Evolutionary conservation across 2,888 invertebrate genomes (phyloP), one percentile per base, ranked within the genome.

Genomic region (Dicranocentrus wangi): DNA sequence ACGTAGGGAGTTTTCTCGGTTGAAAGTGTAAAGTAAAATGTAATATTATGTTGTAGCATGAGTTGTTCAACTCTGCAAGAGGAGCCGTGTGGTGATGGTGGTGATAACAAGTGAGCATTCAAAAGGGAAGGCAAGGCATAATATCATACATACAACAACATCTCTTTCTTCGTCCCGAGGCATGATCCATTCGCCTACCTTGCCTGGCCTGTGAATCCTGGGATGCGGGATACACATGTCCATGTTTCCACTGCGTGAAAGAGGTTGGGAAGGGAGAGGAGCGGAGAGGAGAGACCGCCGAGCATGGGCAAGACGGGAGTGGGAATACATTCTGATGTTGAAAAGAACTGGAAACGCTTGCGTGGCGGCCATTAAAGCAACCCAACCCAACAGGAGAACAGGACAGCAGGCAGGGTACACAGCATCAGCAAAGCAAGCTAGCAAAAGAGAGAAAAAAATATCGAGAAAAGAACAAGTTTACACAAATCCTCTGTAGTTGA

Each of bases 321-420:
- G 25, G n/a, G 19, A 28, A 42, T 42, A 51, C 43, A 77, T 71
- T 66, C 72, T 72, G 53, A 66, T 72, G 72, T 43, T 70, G 76
- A 79, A 47, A 47, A 65, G 82, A 80, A 77, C 79, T 75, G 84
- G 83, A 83, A 83, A 85, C 85, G 86, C 85, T 83, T 83, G 86
- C 86, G 86, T 86, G 86, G 86, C 86, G 85, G 86, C 86, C 86
- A 86, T 86, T 84, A 82, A 84, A 84, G 61, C 66, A 81, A 75
- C 81, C 81, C 75, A 65, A 69, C 81, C 75, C 81, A 73, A 51
- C 68, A 47, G 15, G 51, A 8, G 51, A n/a, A n/a, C 3, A 51
- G 17, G 19, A 51, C 7, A 51, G 51, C n/a, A 17, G n/a, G 8
- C 51, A 17, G n/a, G n/a, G 51, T 2, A 51, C n/a, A n/a, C n/a